phyloP scores from a whole-genome alignment of 2,797 vertebrate species.

The Schizopygopsis pylzovi region DNA sequence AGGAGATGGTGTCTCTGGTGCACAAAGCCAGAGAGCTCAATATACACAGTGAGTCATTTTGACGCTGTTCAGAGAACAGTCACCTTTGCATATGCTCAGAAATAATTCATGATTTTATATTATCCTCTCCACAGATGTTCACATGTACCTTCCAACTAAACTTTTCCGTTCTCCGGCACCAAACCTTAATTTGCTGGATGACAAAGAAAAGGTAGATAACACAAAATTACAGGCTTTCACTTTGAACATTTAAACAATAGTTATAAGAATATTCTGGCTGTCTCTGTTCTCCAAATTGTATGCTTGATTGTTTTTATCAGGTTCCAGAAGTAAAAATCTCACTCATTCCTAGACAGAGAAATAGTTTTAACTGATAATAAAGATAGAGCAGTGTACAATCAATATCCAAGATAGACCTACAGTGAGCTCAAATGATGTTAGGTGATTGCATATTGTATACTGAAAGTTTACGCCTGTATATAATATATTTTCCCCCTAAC shows the following conservation, averaged over 20 bases:
- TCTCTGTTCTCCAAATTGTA: conserved; percentile 1
- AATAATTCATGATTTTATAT: background rate
- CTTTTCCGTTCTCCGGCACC: conserved; percentile 82
- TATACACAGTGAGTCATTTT: conserved; percentile 83
- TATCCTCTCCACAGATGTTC: conserved; percentile 79
- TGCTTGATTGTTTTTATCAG: background rate
- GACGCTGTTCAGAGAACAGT: background rate
- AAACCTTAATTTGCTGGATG: conserved; percentile 80
- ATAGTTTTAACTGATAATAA: background rate
- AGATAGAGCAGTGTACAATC: no score
- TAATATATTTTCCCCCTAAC: no score
- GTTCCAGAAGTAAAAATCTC: background rate
- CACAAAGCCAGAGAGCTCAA: conserved; percentile 88
- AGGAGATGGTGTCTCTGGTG: conserved; percentile 86
- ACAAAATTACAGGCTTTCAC: background rate
- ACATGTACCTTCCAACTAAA: conserved; percentile 91
- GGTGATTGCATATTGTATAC: background rate
- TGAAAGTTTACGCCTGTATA: no score
- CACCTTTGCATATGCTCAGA: background rate
- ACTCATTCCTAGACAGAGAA: background rate
- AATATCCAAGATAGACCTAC: background rate
- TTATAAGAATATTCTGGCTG: background rate
- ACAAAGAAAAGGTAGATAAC: conserved; percentile 56
- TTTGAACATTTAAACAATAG: background rate
- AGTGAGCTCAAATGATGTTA: background rate